These are phyloP conservation scores for Mohoua ochrocephala DNA, from an alignment of 2,113 vertebrate species.

Conservation along the genomic window DNA sequence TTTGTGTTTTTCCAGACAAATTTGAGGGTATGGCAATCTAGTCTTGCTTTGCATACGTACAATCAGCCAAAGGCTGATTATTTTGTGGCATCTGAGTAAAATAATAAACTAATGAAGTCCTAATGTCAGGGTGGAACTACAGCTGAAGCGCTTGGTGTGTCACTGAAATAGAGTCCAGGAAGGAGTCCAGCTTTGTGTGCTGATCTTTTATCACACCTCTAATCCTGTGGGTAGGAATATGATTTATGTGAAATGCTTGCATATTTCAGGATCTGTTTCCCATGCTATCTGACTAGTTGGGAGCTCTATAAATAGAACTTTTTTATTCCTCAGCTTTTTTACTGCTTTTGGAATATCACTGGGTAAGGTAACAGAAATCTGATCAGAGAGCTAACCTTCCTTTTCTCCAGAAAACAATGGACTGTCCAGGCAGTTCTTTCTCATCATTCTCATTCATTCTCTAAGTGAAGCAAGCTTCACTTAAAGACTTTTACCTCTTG, in stretches of 20 bases:
- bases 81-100: not conserved
- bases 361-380: not conserved
- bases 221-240: not conserved
- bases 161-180: not conserved
- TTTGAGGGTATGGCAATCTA: not conserved
- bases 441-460: not conserved
- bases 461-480: not conserved
- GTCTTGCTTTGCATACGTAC: not conserved
- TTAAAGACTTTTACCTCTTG: not conserved
- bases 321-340: not conserved
- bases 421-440: not conserved
- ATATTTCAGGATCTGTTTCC: not conserved
- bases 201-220: not conserved
- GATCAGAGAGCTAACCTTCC: not conserved
- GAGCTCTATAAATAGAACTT: not conserved
- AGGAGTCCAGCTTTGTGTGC: not conserved
- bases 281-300: not conserved
- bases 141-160: fast-evolving
- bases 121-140: not conserved
- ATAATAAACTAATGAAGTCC: not conserved
- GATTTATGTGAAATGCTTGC: not conserved
- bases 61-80: not conserved
- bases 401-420: not conserved
- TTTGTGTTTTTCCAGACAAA: not conserved
- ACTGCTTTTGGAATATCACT: not conserved